Evolutionary conservation across 2,888 invertebrate genomes (phyloP).

Genomic region (Abrostola triplasia): DNA sequence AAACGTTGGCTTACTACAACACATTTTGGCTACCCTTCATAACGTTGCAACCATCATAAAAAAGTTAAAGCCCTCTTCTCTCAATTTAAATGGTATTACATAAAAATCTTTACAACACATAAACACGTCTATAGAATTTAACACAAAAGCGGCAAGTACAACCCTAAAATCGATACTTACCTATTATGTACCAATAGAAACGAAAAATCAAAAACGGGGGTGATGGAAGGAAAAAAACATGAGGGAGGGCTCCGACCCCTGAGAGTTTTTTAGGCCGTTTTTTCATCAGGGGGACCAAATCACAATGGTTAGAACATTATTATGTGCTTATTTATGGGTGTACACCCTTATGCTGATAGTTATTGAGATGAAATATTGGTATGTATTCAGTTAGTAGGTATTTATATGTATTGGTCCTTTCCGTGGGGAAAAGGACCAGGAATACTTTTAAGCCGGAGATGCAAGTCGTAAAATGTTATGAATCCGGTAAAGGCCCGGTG

Average conservation of each 20-base stretch:
- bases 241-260: conserved; percentile 72
- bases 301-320: conserved; percentile 72
- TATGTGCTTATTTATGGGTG: conserved; percentile 75
- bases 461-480: no score
- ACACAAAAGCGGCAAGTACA: conserved; percentile 35
- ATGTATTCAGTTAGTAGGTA: conserved; percentile 16
- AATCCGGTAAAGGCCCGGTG: no score
- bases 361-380: conserved; percentile 35
- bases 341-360: conserved; percentile 48
- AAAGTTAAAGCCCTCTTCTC: neutral
- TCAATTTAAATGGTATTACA: neutral
- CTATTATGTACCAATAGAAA: conserved; percentile 79
- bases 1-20: no score
- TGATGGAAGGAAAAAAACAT: conserved; percentile 64
- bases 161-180: conserved; percentile 76
- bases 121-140: conserved; percentile 17
- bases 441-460: no score
- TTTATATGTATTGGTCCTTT: neutral
- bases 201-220: conserved; percentile 72
- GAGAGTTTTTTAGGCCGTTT: conserved; percentile 66
- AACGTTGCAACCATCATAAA: neutral
- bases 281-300: conserved; percentile 62
- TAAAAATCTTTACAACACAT: conserved; percentile 12
- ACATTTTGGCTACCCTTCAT: neutral
- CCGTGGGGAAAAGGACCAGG: neutral